Conservation (phyloP, 2,113 vertebrate species). For the Neodontobutis hainanensis region DNA sequence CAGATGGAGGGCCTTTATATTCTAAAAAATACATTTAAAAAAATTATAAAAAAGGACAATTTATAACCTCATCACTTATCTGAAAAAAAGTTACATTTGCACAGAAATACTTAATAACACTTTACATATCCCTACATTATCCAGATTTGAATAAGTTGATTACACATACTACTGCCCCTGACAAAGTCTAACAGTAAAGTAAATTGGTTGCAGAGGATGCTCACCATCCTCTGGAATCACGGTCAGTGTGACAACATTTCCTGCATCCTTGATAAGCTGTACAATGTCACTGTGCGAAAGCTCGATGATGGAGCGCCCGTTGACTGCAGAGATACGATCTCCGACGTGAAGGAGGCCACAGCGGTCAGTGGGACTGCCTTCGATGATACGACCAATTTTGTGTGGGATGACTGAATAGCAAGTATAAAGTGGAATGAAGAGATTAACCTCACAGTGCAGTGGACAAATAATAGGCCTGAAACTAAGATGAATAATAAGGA, state of each 20-base stretch:
- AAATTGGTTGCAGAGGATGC: conserved; percentile 24
- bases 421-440: conserved; percentile 27
- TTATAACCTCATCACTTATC: no score
- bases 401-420: conserved; percentile 89
- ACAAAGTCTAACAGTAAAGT: no score
- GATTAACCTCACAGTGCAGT: background rate
- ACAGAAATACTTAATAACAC: no score
- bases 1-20: conserved; percentile 91
- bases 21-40: conserved; percentile 76
- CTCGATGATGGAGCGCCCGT: conserved; percentile 91
- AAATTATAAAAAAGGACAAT: background rate
- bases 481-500: no score
- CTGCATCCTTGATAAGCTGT: conserved; percentile 96
- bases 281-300: conserved; percentile 95
- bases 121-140: no score
- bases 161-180: background rate
- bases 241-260: conserved; percentile 89
- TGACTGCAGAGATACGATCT: conserved; percentile 94
- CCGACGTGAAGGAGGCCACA: conserved; percentile 94
- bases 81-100: no score
- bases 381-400: conserved; percentile 97
- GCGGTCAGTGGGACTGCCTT: conserved; percentile 93
- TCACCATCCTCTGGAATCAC: conserved; percentile 94
- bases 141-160: no score
- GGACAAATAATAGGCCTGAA: background rate